Conservation (phyloP, 2,888 invertebrate species). For the Cheilosia pagana region DNA sequence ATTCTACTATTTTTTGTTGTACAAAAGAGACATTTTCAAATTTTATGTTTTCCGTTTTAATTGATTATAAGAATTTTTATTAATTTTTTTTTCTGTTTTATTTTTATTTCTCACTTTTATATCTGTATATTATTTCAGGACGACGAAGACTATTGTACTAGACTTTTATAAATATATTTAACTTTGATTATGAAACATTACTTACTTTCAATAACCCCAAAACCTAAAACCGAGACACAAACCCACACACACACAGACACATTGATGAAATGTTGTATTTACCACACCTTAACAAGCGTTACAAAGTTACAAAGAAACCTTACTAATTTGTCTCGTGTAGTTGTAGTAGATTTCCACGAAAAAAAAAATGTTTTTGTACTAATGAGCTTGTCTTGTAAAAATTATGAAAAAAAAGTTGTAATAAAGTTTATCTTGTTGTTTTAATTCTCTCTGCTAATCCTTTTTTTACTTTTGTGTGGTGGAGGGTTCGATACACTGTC, state of each 20-base stretch:
- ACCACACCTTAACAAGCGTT: conserved; percentile 62
- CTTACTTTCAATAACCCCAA: conserved; percentile 65
- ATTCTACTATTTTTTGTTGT: conserved; percentile 40
- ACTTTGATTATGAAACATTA: conserved; percentile 65
- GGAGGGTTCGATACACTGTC: conserved; percentile 25
- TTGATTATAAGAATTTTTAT: conserved; percentile 67
- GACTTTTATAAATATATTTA: conserved; percentile 80
- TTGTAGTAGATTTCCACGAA: conserved; percentile 25
- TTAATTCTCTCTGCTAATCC: not conserved
- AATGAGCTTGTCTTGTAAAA: conserved; percentile 43
- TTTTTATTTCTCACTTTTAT: conserved; percentile 80
- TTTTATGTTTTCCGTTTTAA: conserved; percentile 48
- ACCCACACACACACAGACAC: conserved; percentile 4
- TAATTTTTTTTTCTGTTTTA: conserved; percentile 68
- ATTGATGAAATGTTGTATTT: conserved; percentile 63
- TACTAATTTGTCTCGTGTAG: conserved; percentile 58
- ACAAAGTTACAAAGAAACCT: conserved; percentile 40
- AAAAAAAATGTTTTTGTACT: conserved; percentile 33
- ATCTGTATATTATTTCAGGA: conserved; percentile 86
- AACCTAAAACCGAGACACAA: conserved; percentile 42
- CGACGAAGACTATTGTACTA: conserved; percentile 87
- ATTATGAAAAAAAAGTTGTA: conserved; percentile 22
- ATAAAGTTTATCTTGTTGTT: conserved; percentile 40
- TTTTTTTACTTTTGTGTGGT: conserved; percentile 29
- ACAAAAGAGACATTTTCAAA: conserved; percentile 43